phyloP scores from a whole-genome alignment of 2,888 invertebrate species.

The Aphrophora alni region DNA sequence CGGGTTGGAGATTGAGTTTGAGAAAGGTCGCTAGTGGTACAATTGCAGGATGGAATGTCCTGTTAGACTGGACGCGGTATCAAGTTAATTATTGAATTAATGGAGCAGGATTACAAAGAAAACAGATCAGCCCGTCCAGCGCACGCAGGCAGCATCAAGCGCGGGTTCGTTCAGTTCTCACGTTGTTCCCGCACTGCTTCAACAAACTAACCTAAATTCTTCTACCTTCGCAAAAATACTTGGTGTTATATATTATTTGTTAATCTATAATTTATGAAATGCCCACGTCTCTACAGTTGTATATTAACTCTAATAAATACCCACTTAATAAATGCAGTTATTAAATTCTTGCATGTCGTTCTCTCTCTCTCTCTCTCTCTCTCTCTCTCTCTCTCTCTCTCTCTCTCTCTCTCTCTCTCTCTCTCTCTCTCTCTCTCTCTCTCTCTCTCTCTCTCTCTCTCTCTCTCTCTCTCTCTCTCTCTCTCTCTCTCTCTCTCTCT shows the following conservation, averaged over 20 bases:
- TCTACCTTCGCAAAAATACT: neutral
- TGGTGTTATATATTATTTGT: neutral
- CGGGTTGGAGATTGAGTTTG: no score
- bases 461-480: slow-evolving; percentile 18
- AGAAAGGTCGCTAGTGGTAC: neutral
- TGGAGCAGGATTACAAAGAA: neutral
- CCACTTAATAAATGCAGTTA: neutral
- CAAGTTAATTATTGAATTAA: no score
- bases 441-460: slow-evolving; percentile 28
- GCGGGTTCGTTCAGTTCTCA: no score
- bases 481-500: slow-evolving; percentile 27
- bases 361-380: slow-evolving; percentile 15
- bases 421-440: slow-evolving; percentile 9
- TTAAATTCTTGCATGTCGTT: neutral
- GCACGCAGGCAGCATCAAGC: no score
- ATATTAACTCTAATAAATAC: neutral
- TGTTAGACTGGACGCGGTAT: neutral
- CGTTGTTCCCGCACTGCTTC: neutral
- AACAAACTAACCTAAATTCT: neutral
- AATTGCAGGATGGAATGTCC: neutral
- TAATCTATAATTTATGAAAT: neutral
- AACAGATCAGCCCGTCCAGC: no score
- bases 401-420: slow-evolving; percentile 15
- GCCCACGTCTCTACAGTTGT: neutral
- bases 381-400: neutral